These are phyloP conservation scores for Brachyalestes nurse DNA, from an alignment of 2,797 vertebrate genomes.

Conservation along the genomic window DNA sequence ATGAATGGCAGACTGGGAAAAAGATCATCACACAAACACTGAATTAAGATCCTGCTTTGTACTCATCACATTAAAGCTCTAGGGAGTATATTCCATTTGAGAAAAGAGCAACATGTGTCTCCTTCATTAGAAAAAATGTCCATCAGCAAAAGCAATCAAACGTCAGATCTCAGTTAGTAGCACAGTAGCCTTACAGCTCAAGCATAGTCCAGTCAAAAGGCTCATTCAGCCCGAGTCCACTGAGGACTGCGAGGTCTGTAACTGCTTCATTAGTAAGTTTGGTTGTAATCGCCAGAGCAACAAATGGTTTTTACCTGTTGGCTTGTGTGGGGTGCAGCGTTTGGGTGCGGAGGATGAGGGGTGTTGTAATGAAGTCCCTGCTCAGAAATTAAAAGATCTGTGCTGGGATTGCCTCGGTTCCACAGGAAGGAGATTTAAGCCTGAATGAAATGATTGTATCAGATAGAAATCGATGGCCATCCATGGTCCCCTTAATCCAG, in stretches of 20 bases:
- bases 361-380: conserved; percentile 54
- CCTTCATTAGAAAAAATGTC: no score
- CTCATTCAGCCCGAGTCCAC: conserved; percentile 61
- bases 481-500: conserved; percentile 82
- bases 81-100: no score
- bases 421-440: conserved; percentile 77
- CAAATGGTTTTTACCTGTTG: conserved; percentile 76
- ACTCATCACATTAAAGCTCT: no score
- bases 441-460: conserved; percentile 86
- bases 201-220: conserved; percentile 63
- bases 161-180: background rate
- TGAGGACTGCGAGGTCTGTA: conserved; percentile 54
- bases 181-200: conserved; percentile 44
- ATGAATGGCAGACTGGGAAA: no score
- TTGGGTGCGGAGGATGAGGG: conserved; percentile 50
- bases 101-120: no score
- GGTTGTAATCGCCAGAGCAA: conserved; percentile 72
- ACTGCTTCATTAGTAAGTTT: conserved; percentile 78
- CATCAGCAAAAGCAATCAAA: background rate
- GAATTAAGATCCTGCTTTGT: no score
- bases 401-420: conserved; percentile 68
- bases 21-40: no score
- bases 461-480: conserved; percentile 84
- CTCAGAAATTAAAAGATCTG: conserved; percentile 77
- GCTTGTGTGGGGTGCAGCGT: conserved; percentile 64